Percentiles rank a stretch among this genome's conserved stretches.
These are phyloP conservation scores for Labeo catla DNA, from an alignment of 2,113 vertebrate genomes.

Conservation along the genomic window DNA sequence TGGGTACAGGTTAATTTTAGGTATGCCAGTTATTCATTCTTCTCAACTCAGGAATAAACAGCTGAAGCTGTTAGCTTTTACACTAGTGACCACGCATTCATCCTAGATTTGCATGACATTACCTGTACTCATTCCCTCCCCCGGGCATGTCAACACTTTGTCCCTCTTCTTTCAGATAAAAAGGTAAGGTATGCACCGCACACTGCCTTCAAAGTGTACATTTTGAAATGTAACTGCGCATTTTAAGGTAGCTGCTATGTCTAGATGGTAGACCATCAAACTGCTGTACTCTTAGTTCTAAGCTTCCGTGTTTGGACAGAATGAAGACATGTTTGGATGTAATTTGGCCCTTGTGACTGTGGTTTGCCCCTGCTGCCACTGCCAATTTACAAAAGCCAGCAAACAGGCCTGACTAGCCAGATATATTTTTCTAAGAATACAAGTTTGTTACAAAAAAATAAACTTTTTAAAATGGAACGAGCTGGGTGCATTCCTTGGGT, in stretches of 20 bases:
- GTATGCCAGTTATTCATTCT: neutral
- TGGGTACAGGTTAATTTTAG: neutral
- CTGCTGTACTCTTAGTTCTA: neutral
- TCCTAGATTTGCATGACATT: constrained; percentile 30
- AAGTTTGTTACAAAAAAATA: neutral
- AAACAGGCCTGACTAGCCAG: neutral
- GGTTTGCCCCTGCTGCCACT: neutral
- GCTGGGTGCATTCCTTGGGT: constrained; percentile 41
- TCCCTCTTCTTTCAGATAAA: neutral
- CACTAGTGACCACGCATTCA: neutral
- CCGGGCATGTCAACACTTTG: neutral
- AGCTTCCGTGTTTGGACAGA: constrained; percentile 7
- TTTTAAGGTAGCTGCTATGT: neutral
- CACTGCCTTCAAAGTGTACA: neutral
- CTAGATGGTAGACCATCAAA: neutral
- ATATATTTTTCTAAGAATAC: neutral
- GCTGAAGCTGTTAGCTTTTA: neutral
- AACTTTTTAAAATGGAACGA: neutral
- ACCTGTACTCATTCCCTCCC: neutral
- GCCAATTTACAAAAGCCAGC: constrained; percentile 20
- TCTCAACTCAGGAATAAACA: neutral
- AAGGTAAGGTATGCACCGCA: neutral
- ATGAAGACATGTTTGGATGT: constrained; percentile 13
- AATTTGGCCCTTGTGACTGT: constrained; percentile 34
- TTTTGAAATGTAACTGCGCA: neutral